Evolutionary conservation across 2,797 vertebrate genomes (phyloP), one percentile per base, ranked within the genome.

Genomic region (Schizopygopsis pylzovi): DNA sequence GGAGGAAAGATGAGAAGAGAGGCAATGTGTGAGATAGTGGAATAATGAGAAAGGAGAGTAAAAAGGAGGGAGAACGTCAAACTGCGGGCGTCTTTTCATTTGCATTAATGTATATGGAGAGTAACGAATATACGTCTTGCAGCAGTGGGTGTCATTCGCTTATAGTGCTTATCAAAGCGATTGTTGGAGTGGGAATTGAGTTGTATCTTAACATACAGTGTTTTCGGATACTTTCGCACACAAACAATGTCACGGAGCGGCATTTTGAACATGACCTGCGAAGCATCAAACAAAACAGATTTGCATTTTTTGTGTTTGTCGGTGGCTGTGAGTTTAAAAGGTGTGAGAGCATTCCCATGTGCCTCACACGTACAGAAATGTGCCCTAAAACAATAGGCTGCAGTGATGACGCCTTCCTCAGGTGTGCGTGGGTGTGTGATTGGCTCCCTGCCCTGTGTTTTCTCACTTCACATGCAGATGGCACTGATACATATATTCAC

Each of bases 11-110:
- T 85, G 86, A 88, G 88, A 85, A 67, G 86, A 91, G 89, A 91
- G 88, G 77, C 87, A 87, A 82, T 6, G 37, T 71, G 68, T 49
- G 77, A 90, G 86, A 85, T 87, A 85, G 79, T 56, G 72, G 82
- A 90, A 90, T 90, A 90, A 90, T 90, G 88, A 90, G 88, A 90
- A 82, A 41, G 72, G 61, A 47, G 71, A 86, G 75, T 49, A 82
- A 77, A 76, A 84, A 65, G 59, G 52, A 77, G 84, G 82, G 71
- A 79, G 71, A 89, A 72, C 73, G 59, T 25, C 80, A 75, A 93
- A 93, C 93, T 90, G 91, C 91, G 91, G 91, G 90, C 89, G 89
- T 93, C 92, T 93, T 93, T 94, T 94, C 92, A 93, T 94, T 94
- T 94, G 92, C 90, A 92, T 90, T 94, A 93, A 94, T 94, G 93